Conservation (phyloP, 2,888 invertebrate species). For the Anoplius nigerrimus region DNA sequence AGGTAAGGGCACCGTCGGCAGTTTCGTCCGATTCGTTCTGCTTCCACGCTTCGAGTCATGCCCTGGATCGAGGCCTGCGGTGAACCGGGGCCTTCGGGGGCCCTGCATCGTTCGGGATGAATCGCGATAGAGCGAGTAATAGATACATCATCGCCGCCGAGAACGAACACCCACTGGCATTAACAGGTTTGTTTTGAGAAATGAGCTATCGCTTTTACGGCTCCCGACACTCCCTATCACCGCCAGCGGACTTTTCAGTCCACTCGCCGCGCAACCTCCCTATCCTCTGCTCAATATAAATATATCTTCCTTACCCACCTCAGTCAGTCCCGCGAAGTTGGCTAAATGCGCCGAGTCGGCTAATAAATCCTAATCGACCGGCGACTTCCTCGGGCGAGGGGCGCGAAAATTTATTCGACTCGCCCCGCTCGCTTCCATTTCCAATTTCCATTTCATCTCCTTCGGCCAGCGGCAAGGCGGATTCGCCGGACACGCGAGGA, state of each 20-base stretch:
- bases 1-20: constrained; percentile 1
- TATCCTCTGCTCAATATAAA: neutral
- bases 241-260: constrained; percentile 11
- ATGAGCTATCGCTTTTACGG: constrained; percentile 7
- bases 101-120: constrained; percentile 10
- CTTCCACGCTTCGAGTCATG: neutral
- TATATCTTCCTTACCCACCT: neutral
- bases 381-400: neutral
- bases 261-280: neutral
- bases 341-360: constrained; percentile 12
- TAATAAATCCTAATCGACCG: constrained; percentile 33
- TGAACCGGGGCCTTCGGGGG: neutral
- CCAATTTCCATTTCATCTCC: constrained; percentile 20
- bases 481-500: constrained; percentile 1
- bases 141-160: constrained; percentile 13
- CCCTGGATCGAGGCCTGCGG: neutral
- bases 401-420: constrained; percentile 17
- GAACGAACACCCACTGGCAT: constrained; percentile 14
- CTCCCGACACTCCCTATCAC: neutral
- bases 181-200: constrained; percentile 21
- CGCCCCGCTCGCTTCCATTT: constrained; percentile 10
- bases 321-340: constrained; percentile 12
- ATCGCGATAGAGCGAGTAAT: constrained; percentile 15
- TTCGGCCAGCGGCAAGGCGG: constrained; percentile 1
- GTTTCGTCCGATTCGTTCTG: neutral